phyloP scores from a whole-genome alignment of 2,113 vertebrate genomes.

The Trogon melanurus region DNA sequence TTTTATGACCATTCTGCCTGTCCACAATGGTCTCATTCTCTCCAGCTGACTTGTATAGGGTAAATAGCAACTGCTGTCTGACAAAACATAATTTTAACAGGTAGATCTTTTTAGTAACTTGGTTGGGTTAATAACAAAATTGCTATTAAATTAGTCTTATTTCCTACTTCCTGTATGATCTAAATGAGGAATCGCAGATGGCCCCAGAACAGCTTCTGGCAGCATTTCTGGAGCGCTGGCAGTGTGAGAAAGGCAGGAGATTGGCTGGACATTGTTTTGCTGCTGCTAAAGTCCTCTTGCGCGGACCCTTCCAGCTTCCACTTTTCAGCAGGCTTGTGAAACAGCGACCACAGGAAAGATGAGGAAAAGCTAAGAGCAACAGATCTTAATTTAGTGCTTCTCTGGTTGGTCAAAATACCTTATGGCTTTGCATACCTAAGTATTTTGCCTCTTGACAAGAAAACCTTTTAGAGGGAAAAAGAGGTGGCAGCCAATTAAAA shows the following conservation, averaged over 20 bases:
- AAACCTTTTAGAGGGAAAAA: constrained; percentile 16
- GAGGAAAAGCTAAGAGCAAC: not conserved
- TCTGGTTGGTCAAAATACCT: not conserved
- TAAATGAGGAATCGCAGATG: constrained; percentile 27
- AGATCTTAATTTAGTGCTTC: not conserved
- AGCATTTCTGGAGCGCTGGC: not conserved
- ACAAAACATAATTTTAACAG: constrained; percentile 32
- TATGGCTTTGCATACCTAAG: not conserved
- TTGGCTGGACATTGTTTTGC: not conserved
- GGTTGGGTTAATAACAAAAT: constrained; percentile 13
- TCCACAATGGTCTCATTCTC: constrained; percentile 60
- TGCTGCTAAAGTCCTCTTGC: not conserved
- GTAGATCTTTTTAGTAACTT: constrained; percentile 22
- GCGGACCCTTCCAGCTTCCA: not conserved
- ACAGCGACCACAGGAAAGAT: not conserved
- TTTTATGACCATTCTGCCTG: constrained; percentile 27
- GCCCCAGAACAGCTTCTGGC: not conserved
- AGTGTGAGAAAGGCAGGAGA: not conserved
- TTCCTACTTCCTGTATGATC: constrained; percentile 1
- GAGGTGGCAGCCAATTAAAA: constrained; percentile 45
- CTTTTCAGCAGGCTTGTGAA: not conserved
- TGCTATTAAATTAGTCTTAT: not conserved
- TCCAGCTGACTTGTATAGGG: constrained; percentile 31
- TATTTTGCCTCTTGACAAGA: constrained; percentile 37
- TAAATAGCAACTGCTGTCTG: constrained; percentile 30